Base-by-base conservation (phyloP, 1,140 invertebrate species). In the Sinella curviseta region DNA sequence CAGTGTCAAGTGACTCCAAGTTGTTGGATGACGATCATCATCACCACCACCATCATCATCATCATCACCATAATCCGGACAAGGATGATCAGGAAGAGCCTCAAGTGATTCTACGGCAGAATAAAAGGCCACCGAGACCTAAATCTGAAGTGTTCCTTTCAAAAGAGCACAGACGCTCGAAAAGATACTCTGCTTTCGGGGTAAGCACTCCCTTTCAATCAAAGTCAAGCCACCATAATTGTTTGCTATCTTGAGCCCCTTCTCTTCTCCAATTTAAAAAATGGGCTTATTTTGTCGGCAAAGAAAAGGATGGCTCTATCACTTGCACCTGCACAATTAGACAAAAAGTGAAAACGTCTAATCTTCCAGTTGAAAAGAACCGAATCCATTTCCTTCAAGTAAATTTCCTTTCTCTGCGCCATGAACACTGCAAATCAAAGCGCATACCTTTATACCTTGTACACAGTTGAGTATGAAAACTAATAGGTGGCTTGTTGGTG, bases 171-270 rank as follows among this genome's bases (percentile, higher is more conserved):
- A 83, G 84, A 16, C 77, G 93, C 87, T 94, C 92, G 82, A 95
- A 95, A 89, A 89, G 94, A 87, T 95, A 94, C 89, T 95, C 94
- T 85, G 94, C 94, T 84, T 96, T 96, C 89, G 94, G 94, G 89
- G 94, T 96, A 88, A 92, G 92, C 91, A 78, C 33, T 48, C 39
- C 39, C 20, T 48, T 48, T 48, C 39, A 48, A 48, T 55, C 39
- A 48, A n/a, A n/a, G n/a, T n/a, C n/a, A n/a, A n/a, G 26, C 8
- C 20, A 54, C n/a, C 48, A 54, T n/a, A 28, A 31, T 26, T 30
- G 24, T 17, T 30, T 36, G 30, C 24, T 34, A 34, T 77, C 20
- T 48, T 81, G 39, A 54, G 17, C 8, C 75, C 78, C 57, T 76
- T 84, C 79, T 79, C 67, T 78, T 83, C 80, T 60, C 65, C 74